Evolutionary conservation across 2,888 invertebrate genomes (phyloP).

Genomic region (Troides oblongomaculatus): DNA sequence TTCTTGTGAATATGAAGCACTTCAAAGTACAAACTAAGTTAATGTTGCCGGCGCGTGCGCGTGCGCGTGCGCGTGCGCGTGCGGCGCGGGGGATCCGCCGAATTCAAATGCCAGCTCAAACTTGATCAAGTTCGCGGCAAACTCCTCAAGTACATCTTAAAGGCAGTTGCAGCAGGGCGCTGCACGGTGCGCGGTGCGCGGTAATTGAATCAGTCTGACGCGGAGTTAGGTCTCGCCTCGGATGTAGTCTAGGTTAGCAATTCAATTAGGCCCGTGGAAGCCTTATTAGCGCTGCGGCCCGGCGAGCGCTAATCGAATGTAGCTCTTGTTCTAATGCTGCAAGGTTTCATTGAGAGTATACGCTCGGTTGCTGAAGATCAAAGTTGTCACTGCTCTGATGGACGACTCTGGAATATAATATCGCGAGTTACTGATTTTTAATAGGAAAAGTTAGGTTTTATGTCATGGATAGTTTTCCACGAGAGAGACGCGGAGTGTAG

Average conservation of each 20-base stretch:
- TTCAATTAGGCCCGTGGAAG: conserved; percentile 31
- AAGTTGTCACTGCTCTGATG: conserved; percentile 7
- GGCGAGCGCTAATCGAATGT: conserved; percentile 11
- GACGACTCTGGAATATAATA: conserved; percentile 15
- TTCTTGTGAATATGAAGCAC: too few species aligned
- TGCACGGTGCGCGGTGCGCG: conserved; percentile 12
- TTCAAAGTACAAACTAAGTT: too few species aligned
- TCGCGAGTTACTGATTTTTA: conserved; percentile 3
- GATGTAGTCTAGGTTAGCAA: conserved; percentile 27
- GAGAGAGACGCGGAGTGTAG: too few species aligned
- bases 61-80: too few species aligned
- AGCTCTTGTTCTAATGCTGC: not conserved
- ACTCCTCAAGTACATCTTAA: conserved; percentile 1
- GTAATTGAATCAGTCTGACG: conserved; percentile 28
- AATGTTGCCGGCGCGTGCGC: too few species aligned
- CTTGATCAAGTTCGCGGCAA: not conserved
- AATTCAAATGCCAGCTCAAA: too few species aligned
- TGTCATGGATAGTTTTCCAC: not conserved
- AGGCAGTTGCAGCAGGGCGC: conserved; percentile 4
- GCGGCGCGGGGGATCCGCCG: too few species aligned
- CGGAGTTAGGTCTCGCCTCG: conserved; percentile 18
- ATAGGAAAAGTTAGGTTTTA: conserved; percentile 15
- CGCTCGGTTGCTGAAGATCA: not conserved
- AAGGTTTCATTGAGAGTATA: not conserved
- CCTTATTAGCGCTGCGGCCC: conserved; percentile 25